These are phyloP conservation scores for Mormyrus lacerda DNA, from an alignment of 2,113 vertebrate genomes.

Conservation along the genomic window DNA sequence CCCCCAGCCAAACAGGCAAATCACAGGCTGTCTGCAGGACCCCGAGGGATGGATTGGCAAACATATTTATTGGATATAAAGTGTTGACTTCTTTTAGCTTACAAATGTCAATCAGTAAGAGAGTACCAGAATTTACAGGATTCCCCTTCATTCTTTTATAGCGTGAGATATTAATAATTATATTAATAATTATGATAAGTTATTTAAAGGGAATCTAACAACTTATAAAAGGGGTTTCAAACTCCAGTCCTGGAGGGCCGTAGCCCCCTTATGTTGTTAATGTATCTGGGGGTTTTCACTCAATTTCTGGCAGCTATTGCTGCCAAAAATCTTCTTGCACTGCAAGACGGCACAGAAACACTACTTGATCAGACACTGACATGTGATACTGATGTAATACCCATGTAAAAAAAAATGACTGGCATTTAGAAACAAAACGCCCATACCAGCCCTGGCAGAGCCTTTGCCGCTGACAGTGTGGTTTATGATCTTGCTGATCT, in stretches of 20 bases:
- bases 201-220: background rate
- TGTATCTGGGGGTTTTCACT: background rate
- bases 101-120: background rate
- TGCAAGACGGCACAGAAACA: background rate
- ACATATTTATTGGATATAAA: background rate
- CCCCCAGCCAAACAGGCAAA: background rate
- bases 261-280: background rate
- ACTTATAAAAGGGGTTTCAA: background rate
- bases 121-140: background rate
- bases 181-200: too few relatives aligned
- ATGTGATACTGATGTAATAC: background rate
- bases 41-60: background rate
- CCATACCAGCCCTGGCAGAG: constrained; percentile 67
- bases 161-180: background rate
- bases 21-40: background rate
- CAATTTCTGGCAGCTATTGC: background rate
- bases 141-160: background rate
- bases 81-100: background rate
- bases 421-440: background rate
- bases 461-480: constrained; percentile 57
- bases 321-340: background rate
- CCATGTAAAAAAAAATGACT: background rate
- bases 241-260: too few relatives aligned
- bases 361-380: background rate
- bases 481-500: constrained; percentile 86